Evolutionary conservation across 2,797 vertebrate genomes (phyloP), one percentile per base, ranked within the genome.

Genomic region (Pitangus sulphuratus): DNA sequence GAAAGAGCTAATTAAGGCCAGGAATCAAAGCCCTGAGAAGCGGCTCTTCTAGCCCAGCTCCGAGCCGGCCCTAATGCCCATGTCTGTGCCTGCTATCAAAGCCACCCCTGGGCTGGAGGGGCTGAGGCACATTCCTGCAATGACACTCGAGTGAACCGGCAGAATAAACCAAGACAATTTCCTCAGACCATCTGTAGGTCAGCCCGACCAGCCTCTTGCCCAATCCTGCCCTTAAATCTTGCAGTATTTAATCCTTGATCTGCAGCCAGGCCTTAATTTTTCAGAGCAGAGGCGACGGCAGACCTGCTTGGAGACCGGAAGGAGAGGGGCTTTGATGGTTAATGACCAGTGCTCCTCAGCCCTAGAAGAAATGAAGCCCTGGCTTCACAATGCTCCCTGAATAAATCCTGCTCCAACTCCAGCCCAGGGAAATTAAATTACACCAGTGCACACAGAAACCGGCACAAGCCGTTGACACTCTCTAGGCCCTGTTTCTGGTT

Each of bases 1-100:
- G 94, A 97, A 97, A 98, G 92, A 93, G 90, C 95, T 97, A 97
- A 98, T 98, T 97, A 98, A 97, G 95, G 89, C 39, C 42, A 92
- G 91, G 94, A 96, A 97, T 96, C 98, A 97, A 98, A 98, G 90
- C 92, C 91, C 4, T 30, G 90, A 66, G 94, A 94, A 92, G 96
- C 30, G 2, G 92, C 92, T 96, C 62, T 78, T 76, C 80, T 81
- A 96, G 90, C 76, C 71, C 61, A 80, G 53, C 48, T 70, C 39
- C 2, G 79, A 9, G 56, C 71, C 0, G 37, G 71, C 88, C 83
- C 65, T 47, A 78, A 83, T 35, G 79, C 82, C 86, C 82, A 2
- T 50, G 76, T 71, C 96, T 60, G 77, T 30, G 51, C 44, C 2
- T 11, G 72, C 42, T 53, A 90, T 93, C 96, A 96, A 94, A 95